phyloP scores from a whole-genome alignment of 2,888 invertebrate genomes.

The Apamea sordens region DNA sequence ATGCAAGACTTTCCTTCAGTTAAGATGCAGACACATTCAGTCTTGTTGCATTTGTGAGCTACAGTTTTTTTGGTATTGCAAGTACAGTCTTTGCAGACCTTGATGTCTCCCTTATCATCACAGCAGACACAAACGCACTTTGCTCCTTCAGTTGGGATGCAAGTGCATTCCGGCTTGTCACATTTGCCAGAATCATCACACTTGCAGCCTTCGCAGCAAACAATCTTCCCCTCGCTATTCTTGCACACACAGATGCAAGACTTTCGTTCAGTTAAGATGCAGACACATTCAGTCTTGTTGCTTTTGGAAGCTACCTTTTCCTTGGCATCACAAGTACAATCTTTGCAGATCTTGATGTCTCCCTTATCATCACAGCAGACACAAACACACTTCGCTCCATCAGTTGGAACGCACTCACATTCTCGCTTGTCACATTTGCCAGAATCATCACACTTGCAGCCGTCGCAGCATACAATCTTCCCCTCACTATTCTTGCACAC shows the following conservation, averaged over 20 bases:
- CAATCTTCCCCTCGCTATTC: constrained; percentile 33
- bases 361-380: constrained; percentile 46
- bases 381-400: constrained; percentile 41
- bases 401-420: constrained; percentile 61
- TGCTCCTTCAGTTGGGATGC: constrained; percentile 56
- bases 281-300: constrained; percentile 68
- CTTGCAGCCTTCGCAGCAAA: constrained; percentile 46
- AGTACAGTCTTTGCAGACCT: constrained; percentile 58
- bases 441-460: constrained; percentile 33
- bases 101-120: constrained; percentile 31
- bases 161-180: constrained; percentile 50
- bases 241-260: constrained; percentile 52
- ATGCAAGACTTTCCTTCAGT: constrained; percentile 55
- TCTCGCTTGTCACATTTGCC: constrained; percentile 16
- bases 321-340: constrained; percentile 35
- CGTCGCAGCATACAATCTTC: constrained; percentile 56
- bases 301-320: constrained; percentile 36
- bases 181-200: constrained; percentile 37
- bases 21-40: constrained; percentile 70
- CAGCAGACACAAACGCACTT: constrained; percentile 66
- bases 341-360: constrained; percentile 34
- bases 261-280: constrained; percentile 64
- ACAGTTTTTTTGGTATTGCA: constrained; percentile 35
- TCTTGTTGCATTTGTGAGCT: constrained; percentile 55
- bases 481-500: constrained; percentile 45